These are phyloP conservation scores for Leucophenga maculata DNA, from an alignment of 2,888 invertebrate species.

Conservation along the genomic window DNA sequence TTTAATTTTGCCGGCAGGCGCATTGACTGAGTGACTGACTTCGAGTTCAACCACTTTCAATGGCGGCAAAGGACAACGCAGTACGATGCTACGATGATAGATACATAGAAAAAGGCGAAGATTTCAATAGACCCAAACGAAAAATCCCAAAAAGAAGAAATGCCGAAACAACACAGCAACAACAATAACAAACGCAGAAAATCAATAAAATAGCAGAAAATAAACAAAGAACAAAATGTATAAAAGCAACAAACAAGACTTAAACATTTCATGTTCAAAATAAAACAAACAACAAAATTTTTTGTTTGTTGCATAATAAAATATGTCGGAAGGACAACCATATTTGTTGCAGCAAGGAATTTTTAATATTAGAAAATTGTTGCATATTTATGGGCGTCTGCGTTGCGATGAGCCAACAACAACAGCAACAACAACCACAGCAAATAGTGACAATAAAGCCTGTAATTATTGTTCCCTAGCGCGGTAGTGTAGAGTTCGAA, in stretches of 20 bases:
- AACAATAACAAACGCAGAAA: background rate
- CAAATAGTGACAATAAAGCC: background rate
- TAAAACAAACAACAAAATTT: background rate
- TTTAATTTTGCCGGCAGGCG: too few relatives aligned
- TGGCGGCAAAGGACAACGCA: background rate
- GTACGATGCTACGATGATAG: background rate
- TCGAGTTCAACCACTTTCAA: too few relatives aligned
- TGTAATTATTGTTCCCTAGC: background rate
- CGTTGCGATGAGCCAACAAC: background rate
- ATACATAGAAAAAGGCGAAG: background rate
- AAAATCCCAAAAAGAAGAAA: background rate
- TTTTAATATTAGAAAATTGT: slow-evolving; percentile 10
- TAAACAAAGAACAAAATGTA: background rate
- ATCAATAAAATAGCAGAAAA: background rate
- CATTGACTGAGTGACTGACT: too few relatives aligned
- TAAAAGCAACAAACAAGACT: background rate
- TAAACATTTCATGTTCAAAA: background rate
- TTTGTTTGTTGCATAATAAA: background rate
- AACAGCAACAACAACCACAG: background rate
- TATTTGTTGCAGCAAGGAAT: background rate
- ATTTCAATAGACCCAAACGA: too few relatives aligned
- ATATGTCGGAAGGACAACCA: too few relatives aligned
- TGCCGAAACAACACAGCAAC: background rate
- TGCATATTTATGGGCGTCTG: slow-evolving; percentile 11
- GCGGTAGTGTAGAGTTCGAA: too few relatives aligned